Conservation (phyloP, 2,797 vertebrate genomes). For the Onychomys arenicola region DNA sequence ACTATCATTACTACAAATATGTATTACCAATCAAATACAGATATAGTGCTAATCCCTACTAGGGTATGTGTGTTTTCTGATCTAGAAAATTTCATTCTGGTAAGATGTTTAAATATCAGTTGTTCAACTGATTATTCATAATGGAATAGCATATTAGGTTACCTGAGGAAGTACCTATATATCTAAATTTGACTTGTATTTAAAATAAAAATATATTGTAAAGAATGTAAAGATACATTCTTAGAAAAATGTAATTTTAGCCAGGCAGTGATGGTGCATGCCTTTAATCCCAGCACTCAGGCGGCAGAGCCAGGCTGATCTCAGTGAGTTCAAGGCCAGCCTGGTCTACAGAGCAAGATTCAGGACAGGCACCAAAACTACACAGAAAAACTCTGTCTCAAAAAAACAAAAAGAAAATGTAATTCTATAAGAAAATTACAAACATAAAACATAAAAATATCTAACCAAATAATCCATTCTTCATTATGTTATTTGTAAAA, state of each 20-base stretch:
- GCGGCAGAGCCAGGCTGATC: too few relatives aligned
- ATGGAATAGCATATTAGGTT: not conserved
- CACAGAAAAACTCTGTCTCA: too few relatives aligned
- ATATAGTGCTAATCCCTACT: not conserved
- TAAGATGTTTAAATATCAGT: not conserved
- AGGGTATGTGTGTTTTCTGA: not conserved
- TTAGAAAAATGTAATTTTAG: not conserved
- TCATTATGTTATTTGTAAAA: not conserved
- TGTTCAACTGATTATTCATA: constrained; percentile 18
- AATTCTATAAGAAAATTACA: not conserved
- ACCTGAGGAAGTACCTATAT: not conserved
- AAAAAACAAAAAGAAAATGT: too few relatives aligned
- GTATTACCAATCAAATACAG: not conserved
- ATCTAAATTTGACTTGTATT: not conserved
- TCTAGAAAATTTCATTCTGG: not conserved
- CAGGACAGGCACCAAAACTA: too few relatives aligned
- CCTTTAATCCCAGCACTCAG: too few relatives aligned
- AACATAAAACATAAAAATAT: not conserved
- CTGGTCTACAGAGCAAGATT: too few relatives aligned
- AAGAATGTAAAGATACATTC: not conserved
- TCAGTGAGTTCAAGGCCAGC: too few relatives aligned
- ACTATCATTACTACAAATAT: not conserved
- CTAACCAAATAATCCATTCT: not conserved
- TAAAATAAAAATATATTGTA: not conserved
- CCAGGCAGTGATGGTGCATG: too few relatives aligned